Conservation (phyloP, 2,888 invertebrate species). For the Melanotus villosus region DNA sequence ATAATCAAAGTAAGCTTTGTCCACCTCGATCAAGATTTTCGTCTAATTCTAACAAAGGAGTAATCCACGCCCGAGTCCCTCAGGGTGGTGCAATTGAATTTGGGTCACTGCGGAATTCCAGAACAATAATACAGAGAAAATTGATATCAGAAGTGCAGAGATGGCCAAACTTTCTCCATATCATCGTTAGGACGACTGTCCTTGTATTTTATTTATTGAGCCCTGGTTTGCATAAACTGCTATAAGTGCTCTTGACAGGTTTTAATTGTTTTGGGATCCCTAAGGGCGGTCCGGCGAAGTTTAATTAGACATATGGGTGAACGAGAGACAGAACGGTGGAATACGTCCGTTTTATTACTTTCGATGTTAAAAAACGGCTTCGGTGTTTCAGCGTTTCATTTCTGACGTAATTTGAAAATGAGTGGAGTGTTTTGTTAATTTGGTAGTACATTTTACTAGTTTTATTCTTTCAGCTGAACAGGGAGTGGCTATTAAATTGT, state of each 20-base stretch:
- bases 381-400: too few species aligned
- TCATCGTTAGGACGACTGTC: background rate
- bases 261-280: conserved; percentile 14
- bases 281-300: background rate
- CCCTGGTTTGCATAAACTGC: conserved; percentile 9
- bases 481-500: too few species aligned
- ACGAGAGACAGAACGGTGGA: background rate
- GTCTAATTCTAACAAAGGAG: conserved; percentile 8
- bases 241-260: conserved; percentile 22
- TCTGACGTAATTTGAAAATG: too few species aligned
- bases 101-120: conserved; percentile 17
- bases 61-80: background rate
- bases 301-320: conserved; percentile 11
- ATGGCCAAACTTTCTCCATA: background rate
- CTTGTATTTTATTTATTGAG: conserved; percentile 17
- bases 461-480: too few species aligned
- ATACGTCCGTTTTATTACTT: background rate
- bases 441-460: too few species aligned
- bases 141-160: conserved; percentile 8
- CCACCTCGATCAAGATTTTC: conserved; percentile 3
- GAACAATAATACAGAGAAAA: conserved; percentile 20
- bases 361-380: too few species aligned
- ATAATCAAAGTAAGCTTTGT: background rate
- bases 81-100: conserved; percentile 7
- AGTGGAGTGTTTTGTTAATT: too few species aligned